Evolutionary conservation across 2,113 vertebrate genomes (phyloP).

Genomic region (Gobius niger): DNA sequence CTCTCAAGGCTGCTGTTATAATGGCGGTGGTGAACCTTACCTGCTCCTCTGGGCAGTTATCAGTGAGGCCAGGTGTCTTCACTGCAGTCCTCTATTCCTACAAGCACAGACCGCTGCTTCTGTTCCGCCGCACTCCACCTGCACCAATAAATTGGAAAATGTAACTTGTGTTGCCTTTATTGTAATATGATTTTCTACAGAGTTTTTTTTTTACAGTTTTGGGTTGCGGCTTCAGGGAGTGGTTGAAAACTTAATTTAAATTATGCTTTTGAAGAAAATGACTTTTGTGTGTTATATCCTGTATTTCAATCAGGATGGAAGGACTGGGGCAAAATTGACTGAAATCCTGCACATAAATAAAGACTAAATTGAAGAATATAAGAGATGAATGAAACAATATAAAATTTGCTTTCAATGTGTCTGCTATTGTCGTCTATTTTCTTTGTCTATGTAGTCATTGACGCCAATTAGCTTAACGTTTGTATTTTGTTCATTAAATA

Average conservation of each 20-base stretch:
- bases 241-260: not conserved
- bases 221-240: not conserved
- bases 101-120: not conserved
- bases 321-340: not conserved
- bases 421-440: no score
- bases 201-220: no score
- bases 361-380: no score
- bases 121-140: not conserved
- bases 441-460: no score
- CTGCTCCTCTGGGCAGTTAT: constrained; percentile 48
- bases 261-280: not conserved
- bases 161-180: not conserved
- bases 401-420: no score
- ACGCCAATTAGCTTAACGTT: no score
- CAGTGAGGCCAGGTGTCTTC: constrained; percentile 31
- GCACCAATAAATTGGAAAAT: constrained; percentile 3
- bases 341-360: not conserved
- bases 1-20: constrained; percentile 25
- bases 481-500: no score
- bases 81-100: constrained; percentile 22
- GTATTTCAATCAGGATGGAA: not conserved
- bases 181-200: not conserved
- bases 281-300: not conserved
- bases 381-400: not conserved
- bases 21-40: constrained; percentile 22